Base-by-base conservation (phyloP, 2,113 vertebrate genomes). In the Notechis scutatus region DNA sequence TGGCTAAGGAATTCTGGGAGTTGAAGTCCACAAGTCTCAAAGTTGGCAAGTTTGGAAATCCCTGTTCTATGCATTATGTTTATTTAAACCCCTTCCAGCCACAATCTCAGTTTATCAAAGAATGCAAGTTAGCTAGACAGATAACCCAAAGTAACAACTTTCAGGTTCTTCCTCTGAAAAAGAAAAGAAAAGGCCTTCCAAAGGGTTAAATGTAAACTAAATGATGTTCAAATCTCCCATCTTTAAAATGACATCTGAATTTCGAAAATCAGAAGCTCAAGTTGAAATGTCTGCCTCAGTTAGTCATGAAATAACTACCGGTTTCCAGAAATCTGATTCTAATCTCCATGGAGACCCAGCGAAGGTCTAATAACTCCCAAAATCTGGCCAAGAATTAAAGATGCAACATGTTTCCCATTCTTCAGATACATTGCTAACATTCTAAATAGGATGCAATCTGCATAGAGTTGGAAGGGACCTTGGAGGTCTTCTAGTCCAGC, bases 221-320 rank as follows among this genome's bases (percentile, higher is more conserved):
- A 92, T 11, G 85, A 64, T 4, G 5, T 24, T 34, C 18, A 93
- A 91, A 7, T 91, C 15, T 94, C 3, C 11, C 55, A 61, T 74
- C 42, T 93, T 61, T 47, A 21, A 39, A 64, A 92, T 52, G 39
- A 64, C 26, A 89, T 6, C 5, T 1, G 2, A 93, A 90, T 89
- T 45, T 45, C 0, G 59, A 81, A 54, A 15, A 39, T 12, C 11
- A 34, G 54, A 93, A 64, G 55, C 5, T 54, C 64, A 8, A 81
- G 52, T 91, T 90, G 86, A 95, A 52, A 69, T 20, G 0, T 11
- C 93, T 54, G 0, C 26, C n/a, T 0, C 3, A 87, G 90, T 93
- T 94, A 93, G 39, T 64, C 61, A 90, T 94, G 29, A 57, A 95
- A 52, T 12, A 93, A 94, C 10, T 42, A 92, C 23, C 52, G 64